Evolutionary conservation across 2,113 vertebrate genomes (phyloP).

Genomic region (Lepus americanus): DNA sequence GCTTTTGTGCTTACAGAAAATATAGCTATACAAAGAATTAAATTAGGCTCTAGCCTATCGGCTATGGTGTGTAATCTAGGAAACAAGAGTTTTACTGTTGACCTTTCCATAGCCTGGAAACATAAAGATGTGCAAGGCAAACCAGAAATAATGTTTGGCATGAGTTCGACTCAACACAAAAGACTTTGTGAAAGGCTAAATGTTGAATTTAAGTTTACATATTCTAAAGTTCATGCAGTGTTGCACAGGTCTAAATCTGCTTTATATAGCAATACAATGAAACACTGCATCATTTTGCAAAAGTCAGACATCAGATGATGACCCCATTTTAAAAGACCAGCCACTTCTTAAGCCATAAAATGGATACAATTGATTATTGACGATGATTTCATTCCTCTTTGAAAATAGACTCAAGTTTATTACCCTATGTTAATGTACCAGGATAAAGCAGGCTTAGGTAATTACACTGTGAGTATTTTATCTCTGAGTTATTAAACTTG

Average conservation of each 20-base stretch:
- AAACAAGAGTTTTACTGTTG: not conserved
- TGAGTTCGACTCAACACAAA: conserved; percentile 33
- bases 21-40: not conserved
- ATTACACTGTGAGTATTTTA: conserved; percentile 79
- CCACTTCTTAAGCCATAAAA: conserved; percentile 67
- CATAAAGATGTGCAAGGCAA: not conserved
- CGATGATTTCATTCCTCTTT: conserved; percentile 73
- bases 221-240: conserved; percentile 14
- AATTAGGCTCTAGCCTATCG: conserved; percentile 18
- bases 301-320: conserved; percentile 52
- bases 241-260: conserved; percentile 25
- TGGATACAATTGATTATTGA: conserved; percentile 69
- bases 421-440: conserved; percentile 73
- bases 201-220: conserved; percentile 36
- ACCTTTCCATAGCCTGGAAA: not conserved
- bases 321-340: conserved; percentile 59
- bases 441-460: conserved; percentile 69
- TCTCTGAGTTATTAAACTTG: conserved; percentile 77
- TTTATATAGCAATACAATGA: conserved; percentile 62
- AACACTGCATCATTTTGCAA: conserved; percentile 50
- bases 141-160: not conserved
- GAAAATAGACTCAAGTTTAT: conserved; percentile 66
- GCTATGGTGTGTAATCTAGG: not conserved
- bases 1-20: not conserved
- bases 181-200: conserved; percentile 27